phyloP scores from a whole-genome alignment of 2,888 invertebrate species.

The Sinodicranocentrus sp. region DNA sequence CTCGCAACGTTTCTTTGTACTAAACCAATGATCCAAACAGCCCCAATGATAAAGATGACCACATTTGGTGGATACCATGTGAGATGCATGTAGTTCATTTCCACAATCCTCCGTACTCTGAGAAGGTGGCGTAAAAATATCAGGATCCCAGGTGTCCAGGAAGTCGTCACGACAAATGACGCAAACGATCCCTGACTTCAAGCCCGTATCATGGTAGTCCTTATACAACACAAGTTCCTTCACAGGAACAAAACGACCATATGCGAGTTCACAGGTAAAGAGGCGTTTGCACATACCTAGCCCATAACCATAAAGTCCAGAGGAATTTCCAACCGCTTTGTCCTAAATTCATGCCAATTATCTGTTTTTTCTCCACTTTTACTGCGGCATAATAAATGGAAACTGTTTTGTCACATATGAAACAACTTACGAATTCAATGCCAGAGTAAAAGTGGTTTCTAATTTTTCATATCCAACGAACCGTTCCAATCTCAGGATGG shows the following conservation, averaged over 20 bases:
- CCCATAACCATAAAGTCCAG: slow-evolving; percentile 72
- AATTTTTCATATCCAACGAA: slow-evolving; percentile 75
- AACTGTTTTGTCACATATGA: too few relatives aligned
- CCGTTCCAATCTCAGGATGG: slow-evolving; percentile 66
- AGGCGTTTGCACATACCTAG: slow-evolving; percentile 64
- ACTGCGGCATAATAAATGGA: too few relatives aligned
- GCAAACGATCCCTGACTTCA: slow-evolving; percentile 72
- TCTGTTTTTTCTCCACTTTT: background rate
- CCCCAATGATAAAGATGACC: slow-evolving; percentile 72
- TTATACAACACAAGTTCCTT: slow-evolving; percentile 70
- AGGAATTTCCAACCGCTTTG: slow-evolving; percentile 72
- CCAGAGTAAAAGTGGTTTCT: slow-evolving; percentile 71
- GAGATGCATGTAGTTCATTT: background rate
- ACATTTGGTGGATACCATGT: slow-evolving; percentile 71
- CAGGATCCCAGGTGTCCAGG: slow-evolving; percentile 66
- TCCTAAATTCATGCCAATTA: slow-evolving; percentile 68
- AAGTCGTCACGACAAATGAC: slow-evolving; percentile 75
- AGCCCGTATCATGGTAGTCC: slow-evolving; percentile 70
- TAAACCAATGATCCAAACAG: slow-evolving; percentile 71
- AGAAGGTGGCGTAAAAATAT: background rate
- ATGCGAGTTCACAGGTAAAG: slow-evolving; percentile 71
- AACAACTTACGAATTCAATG: slow-evolving; percentile 72
- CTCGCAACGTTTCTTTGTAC: slow-evolving; percentile 56
- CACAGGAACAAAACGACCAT: slow-evolving; percentile 73
- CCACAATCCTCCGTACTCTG: background rate